Base-by-base conservation (phyloP, 2,888 invertebrate genomes). In the Parnassius apollo region DNA sequence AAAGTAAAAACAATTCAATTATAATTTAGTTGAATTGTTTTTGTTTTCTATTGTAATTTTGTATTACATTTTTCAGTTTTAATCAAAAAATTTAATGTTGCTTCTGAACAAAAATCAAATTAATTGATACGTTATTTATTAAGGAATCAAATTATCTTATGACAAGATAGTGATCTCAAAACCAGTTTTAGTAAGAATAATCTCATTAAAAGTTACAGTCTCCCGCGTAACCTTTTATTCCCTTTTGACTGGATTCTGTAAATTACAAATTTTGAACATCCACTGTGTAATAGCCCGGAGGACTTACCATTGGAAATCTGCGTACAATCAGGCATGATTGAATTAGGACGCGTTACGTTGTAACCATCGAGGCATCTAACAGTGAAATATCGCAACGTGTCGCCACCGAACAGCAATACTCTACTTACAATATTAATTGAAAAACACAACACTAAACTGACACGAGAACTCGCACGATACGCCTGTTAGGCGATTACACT, bases 391-490 rank as follows among this genome's bases (percentile, higher is more conserved):
- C 76, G 76, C 76, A 75, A 75, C 70, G 66, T 66, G 64, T 66
- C 69, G 58, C 56, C 55, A 51, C 58, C 55, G 50, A 51, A 51
- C 54, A 55, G 9, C 25, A 56, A 44, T 51, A 22, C 13, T 55
- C 51, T 63, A 63, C 63, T 63, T 63, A 63, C 63, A 45, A 63
- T 56, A 51, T 46, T 25, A 59, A 59, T 45, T 51, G 49, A 45
- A 54, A 61, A 12, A 61, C 67, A 62, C 71, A 71, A 76, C 77
- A 80, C 80, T 73, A 73, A 76, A 75, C 79, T 80, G 80, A 77
- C 73, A 76, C 74, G 68, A 66, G 59, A 59, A 65, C 65, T 68
- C 70, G 74, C 67, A 67, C 61, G 57, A 48, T 60, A 35, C 65
- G 63, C 52, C 59, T 53, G 48, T 61, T 57, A 66, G 66, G 69